Percentiles rank a stretch among this genome's conserved stretches.
Evolutionary conservation across 1,140 invertebrate species (phyloP).

Genomic region (Oscheius sp.): DNA sequence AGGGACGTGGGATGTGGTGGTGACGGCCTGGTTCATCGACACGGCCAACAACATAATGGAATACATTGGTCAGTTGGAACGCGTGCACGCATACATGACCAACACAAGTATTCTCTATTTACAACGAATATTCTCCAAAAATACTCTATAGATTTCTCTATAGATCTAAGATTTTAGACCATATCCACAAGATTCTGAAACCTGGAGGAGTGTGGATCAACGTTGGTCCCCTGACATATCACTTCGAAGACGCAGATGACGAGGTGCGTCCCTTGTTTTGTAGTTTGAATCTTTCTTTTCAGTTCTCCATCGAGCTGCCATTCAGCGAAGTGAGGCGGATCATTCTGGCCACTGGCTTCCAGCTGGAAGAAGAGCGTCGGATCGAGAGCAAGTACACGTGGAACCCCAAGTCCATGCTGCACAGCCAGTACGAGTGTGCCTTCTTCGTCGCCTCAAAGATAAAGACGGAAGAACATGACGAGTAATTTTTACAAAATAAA

Average conservation of each 20-base stretch:
- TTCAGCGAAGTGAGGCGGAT: conserved; percentile 12
- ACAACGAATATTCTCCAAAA: background rate
- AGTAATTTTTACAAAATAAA: background rate
- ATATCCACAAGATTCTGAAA: conserved; percentile 4
- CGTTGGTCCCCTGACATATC: conserved; percentile 27
- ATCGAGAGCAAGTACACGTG: conserved; percentile 17
- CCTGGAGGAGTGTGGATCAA: conserved; percentile 22
- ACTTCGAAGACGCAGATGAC: background rate
- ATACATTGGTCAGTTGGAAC: conserved; percentile 15
- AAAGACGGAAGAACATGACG: background rate
- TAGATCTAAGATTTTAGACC: background rate
- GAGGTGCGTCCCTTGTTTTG: conserved; percentile 1
- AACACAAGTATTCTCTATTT: too few relatives aligned
- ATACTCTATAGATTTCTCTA: background rate
- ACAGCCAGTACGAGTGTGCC: conserved; percentile 14
- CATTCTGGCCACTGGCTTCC: conserved; percentile 11
- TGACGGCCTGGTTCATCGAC: conserved; percentile 30
- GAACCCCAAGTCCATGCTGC: conserved; percentile 14
- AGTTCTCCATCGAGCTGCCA: conserved; percentile 23
- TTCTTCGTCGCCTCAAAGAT: conserved; percentile 20
- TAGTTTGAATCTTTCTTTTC: background rate
- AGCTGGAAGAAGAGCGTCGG: background rate
- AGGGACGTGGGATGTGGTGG: conserved; percentile 3
- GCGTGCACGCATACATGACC: too few relatives aligned
- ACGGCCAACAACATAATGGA: conserved; percentile 27